Conservation (phyloP, 2,797 vertebrate genomes). For the Galagoides demidoff region DNA sequence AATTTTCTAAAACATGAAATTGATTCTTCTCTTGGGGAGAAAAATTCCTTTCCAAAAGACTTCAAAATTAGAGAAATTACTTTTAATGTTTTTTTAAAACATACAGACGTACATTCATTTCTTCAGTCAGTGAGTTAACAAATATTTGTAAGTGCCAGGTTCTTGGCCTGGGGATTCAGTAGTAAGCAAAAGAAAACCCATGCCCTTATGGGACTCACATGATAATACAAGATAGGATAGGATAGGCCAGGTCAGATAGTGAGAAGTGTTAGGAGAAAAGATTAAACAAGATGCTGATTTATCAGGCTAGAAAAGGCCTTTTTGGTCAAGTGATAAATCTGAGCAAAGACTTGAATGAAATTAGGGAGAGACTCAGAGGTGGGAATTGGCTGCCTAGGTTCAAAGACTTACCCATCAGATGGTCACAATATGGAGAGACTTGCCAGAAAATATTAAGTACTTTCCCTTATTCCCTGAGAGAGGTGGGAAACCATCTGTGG, state of each 20-base stretch:
- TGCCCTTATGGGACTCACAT: not conserved
- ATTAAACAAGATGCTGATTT: not conserved
- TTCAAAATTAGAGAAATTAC: constrained; percentile 46
- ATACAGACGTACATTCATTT: not conserved
- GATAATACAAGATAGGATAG: not conserved
- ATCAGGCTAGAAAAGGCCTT: not conserved
- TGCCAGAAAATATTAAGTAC: not conserved
- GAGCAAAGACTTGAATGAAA: not conserved
- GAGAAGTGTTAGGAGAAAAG: not conserved
- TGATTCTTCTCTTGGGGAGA: constrained; percentile 28
- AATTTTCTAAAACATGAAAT: constrained; percentile 43
- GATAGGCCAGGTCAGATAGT: not conserved
- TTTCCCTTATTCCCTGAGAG: not conserved
- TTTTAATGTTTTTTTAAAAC: constrained; percentile 48
- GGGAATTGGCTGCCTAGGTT: not conserved
- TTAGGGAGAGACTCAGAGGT: not conserved
- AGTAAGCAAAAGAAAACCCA: not conserved
- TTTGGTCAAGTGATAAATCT: not conserved
- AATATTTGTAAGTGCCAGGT: not conserved
- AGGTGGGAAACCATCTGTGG: not conserved
- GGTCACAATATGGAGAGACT: not conserved
- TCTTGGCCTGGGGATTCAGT: not conserved
- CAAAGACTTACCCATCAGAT: not conserved
- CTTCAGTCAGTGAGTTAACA: constrained; percentile 10
- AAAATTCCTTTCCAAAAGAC: not conserved